Evolutionary conservation across 2,888 invertebrate species (phyloP).

Genomic region (Polydrusus pterygomalis): DNA sequence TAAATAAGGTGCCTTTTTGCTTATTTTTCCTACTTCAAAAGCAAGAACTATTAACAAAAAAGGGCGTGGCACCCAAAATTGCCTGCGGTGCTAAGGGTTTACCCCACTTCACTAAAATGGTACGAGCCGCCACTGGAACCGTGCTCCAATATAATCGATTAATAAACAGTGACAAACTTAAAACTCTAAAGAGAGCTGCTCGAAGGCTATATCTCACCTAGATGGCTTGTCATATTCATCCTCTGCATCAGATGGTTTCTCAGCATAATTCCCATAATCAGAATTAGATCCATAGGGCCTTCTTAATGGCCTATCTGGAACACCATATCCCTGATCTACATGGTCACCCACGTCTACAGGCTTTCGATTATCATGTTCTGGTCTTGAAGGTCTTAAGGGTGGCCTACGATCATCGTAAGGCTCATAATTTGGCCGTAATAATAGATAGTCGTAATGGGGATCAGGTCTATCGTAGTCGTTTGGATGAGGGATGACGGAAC

Average conservation of each 20-base stretch:
- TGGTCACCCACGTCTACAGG: background rate
- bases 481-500: conserved; percentile 61
- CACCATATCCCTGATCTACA: conserved; percentile 7
- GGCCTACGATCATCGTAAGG: conserved; percentile 25
- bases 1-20: no score
- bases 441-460: conserved; percentile 56
- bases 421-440: conserved; percentile 46
- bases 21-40: no score
- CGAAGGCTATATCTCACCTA: no score
- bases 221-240: conserved; percentile 9
- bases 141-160: no score
- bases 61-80: no score
- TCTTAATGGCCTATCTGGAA: background rate
- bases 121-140: no score
- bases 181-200: no score
- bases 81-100: no score
- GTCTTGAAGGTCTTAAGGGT: conserved; percentile 45
- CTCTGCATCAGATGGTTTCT: conserved; percentile 1
- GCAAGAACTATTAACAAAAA: no score
- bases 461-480: conserved; percentile 50
- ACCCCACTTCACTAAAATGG: no score
- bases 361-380: conserved; percentile 2
- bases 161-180: no score
- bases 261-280: conserved; percentile 17
- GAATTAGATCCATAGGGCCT: conserved; percentile 23